These are phyloP conservation scores for Psilopogon haemacephalus DNA, from an alignment of 2,113 vertebrate species.

Conservation along the genomic window DNA sequence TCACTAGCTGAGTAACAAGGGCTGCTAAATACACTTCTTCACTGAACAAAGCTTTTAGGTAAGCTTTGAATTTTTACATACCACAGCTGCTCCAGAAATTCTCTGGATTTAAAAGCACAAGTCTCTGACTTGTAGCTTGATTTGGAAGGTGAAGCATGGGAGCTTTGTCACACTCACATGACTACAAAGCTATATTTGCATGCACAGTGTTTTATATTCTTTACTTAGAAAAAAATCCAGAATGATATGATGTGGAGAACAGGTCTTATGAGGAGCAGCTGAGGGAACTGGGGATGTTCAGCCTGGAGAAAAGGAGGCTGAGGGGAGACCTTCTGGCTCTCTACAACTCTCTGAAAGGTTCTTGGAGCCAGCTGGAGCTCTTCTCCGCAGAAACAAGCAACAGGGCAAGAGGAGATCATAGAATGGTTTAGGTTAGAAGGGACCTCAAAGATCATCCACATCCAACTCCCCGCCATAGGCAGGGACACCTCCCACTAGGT, in stretches of 20 bases:
- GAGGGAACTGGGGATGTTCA: no score
- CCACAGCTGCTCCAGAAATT: neutral
- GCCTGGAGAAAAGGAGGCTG: no score
- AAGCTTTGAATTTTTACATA: neutral
- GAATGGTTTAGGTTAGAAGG: no score
- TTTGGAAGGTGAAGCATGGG: neutral
- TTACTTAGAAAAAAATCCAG: neutral
- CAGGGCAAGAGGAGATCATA: no score
- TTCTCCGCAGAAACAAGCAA: no score
- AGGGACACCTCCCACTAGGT: no score
- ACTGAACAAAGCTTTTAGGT: neutral
- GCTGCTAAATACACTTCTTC: neutral
- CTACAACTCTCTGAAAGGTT: no score
- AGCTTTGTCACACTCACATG: neutral
- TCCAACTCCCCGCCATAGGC: no score
- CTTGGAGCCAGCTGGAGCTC: no score
- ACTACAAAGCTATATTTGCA: neutral
- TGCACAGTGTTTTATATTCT: neutral
- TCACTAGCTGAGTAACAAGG: neutral
- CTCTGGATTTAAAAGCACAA: neutral
- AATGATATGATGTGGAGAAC: neutral
- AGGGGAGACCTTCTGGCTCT: no score
- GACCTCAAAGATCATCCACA: no score
- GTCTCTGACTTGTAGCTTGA: neutral
- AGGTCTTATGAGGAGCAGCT: no score